A percentile compares a stretch with the other conserved stretches of the same genome.
Conservation (phyloP, 2,888 invertebrate species). For the Nipponacmea schrenckii region DNA sequence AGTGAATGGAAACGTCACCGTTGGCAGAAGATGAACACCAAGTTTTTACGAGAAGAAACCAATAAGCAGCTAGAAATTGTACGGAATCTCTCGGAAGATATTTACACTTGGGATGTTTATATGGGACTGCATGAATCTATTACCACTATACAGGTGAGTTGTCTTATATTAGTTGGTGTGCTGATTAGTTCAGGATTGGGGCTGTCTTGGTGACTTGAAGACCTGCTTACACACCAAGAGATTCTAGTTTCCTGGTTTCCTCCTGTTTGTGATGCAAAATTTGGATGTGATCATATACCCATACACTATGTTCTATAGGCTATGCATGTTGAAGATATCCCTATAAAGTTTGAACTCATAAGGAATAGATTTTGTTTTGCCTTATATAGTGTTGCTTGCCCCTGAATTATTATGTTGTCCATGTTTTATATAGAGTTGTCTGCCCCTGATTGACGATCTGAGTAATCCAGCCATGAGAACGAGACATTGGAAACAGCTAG, state of each 20-base stretch:
- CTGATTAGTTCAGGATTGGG: too few species aligned
- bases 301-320: neutral
- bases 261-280: too few species aligned
- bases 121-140: slow-evolving; percentile 64
- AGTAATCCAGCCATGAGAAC: slow-evolving; percentile 68
- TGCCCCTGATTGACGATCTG: slow-evolving; percentile 66
- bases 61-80: slow-evolving; percentile 63
- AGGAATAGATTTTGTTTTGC: neutral
- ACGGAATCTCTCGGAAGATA: slow-evolving; percentile 60
- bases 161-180: neutral
- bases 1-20: slow-evolving; percentile 65
- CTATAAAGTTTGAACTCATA: neutral
- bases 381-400: neutral
- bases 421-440: slow-evolving; percentile 52
- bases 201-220: neutral
- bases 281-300: neutral
- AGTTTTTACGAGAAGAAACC: slow-evolving; percentile 62
- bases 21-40: slow-evolving; percentile 67
- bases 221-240: too few species aligned
- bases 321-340: neutral
- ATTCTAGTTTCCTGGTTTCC: too few species aligned
- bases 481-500: slow-evolving; percentile 68
- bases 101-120: slow-evolving; percentile 65
- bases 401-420: neutral
- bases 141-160: slow-evolving; percentile 58